A percentile compares a stretch with the other conserved stretches of the same genome.
Conservation (phyloP, 2,797 vertebrate species). For the Dicrostonyx torquatus region DNA sequence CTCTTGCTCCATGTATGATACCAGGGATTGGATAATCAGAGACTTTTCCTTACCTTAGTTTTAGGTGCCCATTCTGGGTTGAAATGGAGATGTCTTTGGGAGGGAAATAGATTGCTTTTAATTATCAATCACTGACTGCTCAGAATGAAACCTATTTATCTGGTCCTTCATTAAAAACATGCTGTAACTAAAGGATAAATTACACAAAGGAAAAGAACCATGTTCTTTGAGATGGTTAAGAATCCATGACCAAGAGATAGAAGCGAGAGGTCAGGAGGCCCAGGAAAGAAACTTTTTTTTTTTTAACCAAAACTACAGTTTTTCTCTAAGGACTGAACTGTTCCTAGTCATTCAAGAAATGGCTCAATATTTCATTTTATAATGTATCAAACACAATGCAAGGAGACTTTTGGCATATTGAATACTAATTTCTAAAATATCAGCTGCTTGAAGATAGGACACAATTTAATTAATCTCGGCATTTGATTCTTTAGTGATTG, state of each 20-base stretch:
- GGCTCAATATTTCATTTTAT: not conserved
- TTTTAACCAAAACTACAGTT: not conserved
- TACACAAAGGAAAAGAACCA: not conserved
- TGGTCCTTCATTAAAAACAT: not conserved
- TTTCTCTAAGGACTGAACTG: not conserved
- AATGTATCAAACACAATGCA: not conserved
- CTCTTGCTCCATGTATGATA: not conserved
- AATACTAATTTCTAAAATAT: not conserved
- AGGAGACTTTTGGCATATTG: not conserved
- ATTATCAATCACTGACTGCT: not conserved
- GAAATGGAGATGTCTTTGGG: slow-evolving; percentile 22
- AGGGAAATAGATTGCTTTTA: not conserved
- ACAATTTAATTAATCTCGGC: not conserved
- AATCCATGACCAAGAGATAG: not conserved
- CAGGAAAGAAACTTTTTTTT: not conserved
- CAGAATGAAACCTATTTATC: not conserved
- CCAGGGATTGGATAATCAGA: not conserved
- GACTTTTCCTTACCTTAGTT: not conserved
- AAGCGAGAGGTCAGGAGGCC: not conserved
- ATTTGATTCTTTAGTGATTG: not conserved
- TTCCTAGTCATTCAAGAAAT: not conserved
- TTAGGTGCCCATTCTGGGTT: not conserved
- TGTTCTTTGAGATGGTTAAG: not conserved
- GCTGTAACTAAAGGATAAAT: not conserved
- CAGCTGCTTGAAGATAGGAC: not conserved